Percentiles rank a stretch among this genome's conserved stretches.
These are phyloP conservation scores for Amblyjoppa fuscipennis DNA, from an alignment of 2,888 invertebrate genomes.

Conservation along the genomic window DNA sequence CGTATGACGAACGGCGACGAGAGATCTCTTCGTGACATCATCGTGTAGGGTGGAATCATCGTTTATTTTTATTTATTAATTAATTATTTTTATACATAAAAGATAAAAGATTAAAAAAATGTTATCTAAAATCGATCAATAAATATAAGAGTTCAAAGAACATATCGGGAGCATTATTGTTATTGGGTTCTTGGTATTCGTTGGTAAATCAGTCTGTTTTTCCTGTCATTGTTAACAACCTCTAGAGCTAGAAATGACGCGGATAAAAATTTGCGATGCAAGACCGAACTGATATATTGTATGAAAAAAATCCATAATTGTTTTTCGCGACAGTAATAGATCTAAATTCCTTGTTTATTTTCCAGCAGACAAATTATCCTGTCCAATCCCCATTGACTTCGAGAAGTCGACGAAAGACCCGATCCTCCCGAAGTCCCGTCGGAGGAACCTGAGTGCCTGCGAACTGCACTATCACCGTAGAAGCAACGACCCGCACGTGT, in stretches of 20 bases:
- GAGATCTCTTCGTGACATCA: constrained; percentile 37
- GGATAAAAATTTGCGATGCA: not conserved
- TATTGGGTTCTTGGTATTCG: not conserved
- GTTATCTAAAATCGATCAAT: constrained; percentile 38
- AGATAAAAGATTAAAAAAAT: constrained; percentile 24
- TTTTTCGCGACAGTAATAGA: not conserved
- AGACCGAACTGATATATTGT: not conserved
- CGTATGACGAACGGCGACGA: constrained; percentile 48
- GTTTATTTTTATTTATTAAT: constrained; percentile 11
- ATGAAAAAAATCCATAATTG: not conserved
- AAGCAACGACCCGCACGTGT: constrained; percentile 51
- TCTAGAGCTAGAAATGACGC: not conserved
- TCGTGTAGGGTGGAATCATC: constrained; percentile 35
- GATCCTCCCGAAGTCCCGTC: constrained; percentile 13
- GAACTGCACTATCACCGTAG: constrained; percentile 16
- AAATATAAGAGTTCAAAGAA: constrained; percentile 21
- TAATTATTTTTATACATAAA: not conserved
- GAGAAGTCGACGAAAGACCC: constrained; percentile 1
- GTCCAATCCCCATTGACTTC: constrained; percentile 25
- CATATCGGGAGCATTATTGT: not conserved
- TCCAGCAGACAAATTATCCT: constrained; percentile 27
- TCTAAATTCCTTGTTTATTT: constrained; percentile 17
- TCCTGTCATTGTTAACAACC: not conserved
- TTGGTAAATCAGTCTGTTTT: not conserved
- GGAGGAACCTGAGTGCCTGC: not conserved